Percentiles rank a stretch among this genome's conserved stretches.
Evolutionary conservation across 1,140 invertebrate species (phyloP).

Genomic region (Prorops nasuta): DNA sequence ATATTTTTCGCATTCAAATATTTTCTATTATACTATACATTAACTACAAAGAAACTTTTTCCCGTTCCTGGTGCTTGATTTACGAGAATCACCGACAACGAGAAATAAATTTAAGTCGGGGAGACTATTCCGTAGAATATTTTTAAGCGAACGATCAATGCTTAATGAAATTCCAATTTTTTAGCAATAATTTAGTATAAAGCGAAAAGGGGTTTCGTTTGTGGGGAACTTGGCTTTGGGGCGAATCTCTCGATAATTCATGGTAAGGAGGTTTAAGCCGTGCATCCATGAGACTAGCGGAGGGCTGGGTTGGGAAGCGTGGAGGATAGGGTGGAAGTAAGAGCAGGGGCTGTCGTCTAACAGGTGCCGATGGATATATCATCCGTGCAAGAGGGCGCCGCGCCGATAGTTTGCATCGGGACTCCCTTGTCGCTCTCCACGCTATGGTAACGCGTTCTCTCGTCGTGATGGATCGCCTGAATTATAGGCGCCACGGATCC

Average conservation of each 20-base stretch:
- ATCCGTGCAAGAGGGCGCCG: constrained; percentile 28
- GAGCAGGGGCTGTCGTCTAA: constrained; percentile 35
- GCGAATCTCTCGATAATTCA: constrained; percentile 35
- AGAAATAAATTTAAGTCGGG: too few relatives aligned
- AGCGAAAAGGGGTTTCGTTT: too few relatives aligned
- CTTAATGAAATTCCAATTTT: too few relatives aligned
- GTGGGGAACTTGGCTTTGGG: too few relatives aligned
- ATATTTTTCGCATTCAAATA: too few relatives aligned
- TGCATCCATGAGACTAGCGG: constrained; percentile 18
- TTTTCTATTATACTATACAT: too few relatives aligned
- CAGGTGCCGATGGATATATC: constrained; percentile 40
- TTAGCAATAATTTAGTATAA: too few relatives aligned
- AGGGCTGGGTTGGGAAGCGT: background rate
- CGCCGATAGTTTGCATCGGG: constrained; percentile 29
- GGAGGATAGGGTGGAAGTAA: constrained; percentile 5
- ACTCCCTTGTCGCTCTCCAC: constrained; percentile 19
- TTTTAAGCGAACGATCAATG: too few relatives aligned
- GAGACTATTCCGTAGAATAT: too few relatives aligned
- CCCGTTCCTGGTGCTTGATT: too few relatives aligned
- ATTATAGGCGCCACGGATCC: constrained; percentile 25
- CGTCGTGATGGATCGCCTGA: constrained; percentile 30
- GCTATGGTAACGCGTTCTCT: constrained; percentile 22
- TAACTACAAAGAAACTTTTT: too few relatives aligned
- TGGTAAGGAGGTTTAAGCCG: constrained; percentile 33
- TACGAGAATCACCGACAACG: too few relatives aligned